Evolutionary conservation across 2,888 invertebrate species (phyloP).

Genomic region (Timema podura): DNA sequence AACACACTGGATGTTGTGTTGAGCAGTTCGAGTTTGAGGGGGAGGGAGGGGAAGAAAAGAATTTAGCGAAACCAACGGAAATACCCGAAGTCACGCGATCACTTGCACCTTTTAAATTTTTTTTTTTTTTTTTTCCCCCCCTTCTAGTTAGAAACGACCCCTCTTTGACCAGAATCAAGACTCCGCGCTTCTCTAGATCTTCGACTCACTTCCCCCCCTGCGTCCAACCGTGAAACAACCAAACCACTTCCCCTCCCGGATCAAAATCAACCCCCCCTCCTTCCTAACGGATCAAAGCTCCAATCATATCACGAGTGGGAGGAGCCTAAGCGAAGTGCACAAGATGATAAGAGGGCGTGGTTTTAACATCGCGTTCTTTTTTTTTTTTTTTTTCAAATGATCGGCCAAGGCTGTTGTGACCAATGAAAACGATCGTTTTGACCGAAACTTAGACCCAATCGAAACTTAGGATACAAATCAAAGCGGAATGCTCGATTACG

Average conservation of each 20-base stretch:
- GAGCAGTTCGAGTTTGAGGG: too few species aligned
- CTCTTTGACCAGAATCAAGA: background rate
- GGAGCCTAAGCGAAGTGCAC: constrained; percentile 23
- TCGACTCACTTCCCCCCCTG: background rate
- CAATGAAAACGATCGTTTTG: constrained; percentile 14
- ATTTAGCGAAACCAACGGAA: too few species aligned
- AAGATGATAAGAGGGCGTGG: constrained; percentile 18
- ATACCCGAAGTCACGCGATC: too few species aligned
- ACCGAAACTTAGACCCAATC: background rate
- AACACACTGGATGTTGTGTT: too few species aligned
- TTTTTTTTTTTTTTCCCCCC: too few species aligned
- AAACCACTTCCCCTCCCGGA: background rate
- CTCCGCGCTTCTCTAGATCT: background rate
- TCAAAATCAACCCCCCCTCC: background rate
- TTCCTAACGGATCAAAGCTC: constrained; percentile 19
- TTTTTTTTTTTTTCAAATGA: constrained; percentile 19
- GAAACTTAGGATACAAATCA: constrained; percentile 8
- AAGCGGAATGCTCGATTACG: constrained; percentile 18
- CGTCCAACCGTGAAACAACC: background rate
- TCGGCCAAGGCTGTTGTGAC: background rate
- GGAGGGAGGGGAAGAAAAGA: too few species aligned
- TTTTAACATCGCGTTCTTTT: constrained; percentile 14
- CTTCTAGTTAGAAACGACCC: too few species aligned
- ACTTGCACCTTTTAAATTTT: too few species aligned
- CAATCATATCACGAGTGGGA: constrained; percentile 30